Base-by-base conservation (phyloP, 2,888 invertebrate genomes). In the Volucella inanis region DNA sequence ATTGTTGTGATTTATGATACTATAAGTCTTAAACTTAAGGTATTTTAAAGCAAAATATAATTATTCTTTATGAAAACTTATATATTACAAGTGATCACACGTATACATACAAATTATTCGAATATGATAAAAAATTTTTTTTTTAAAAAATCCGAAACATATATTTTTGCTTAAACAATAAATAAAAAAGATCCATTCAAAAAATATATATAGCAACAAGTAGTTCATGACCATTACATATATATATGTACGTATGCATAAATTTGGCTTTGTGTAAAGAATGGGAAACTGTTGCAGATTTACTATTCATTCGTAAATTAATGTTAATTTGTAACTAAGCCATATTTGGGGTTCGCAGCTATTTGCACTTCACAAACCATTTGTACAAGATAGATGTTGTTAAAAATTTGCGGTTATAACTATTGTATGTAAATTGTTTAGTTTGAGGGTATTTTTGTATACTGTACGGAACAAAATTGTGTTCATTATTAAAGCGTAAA, bases 271-370 rank as follows among this genome's bases (percentile, higher is more conserved):
- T 18, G n/a, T 59, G 15, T 62, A 8, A 8, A 4, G 45, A 75
- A 43, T 15, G 39, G 50, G 12, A n/a, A 43, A 50, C 10, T 43
- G 15, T 43, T n/a, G 15, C 31, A 54, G 41, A 41, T 18, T 31
- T 31, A 31, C 31, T 62, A 31, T 76, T 50, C 43, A n/a, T 67
- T 47, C 49, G 38, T 78, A 71, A 71, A 78, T 78, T 64, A 64
- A 78, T 78, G 71, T 43, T 78, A 78, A 78, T 78, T 64, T 71
- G 43, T 49, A 55, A 22, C 49, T 31, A 41, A 64, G 8, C 39
- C n/a, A 55, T n/a, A 74, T 43, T 52, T 52, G 22, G 59, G n/a
- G 38, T 18, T 45, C 45, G 38, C 45, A 68, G 22, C 31, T 38
- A 61, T 61, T 52, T 61, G 52, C 52, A 67, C 59, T 76, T 49